These are phyloP conservation scores for Bubo scandiacus DNA, from an alignment of 2,113 vertebrate species.

Conservation along the genomic window DNA sequence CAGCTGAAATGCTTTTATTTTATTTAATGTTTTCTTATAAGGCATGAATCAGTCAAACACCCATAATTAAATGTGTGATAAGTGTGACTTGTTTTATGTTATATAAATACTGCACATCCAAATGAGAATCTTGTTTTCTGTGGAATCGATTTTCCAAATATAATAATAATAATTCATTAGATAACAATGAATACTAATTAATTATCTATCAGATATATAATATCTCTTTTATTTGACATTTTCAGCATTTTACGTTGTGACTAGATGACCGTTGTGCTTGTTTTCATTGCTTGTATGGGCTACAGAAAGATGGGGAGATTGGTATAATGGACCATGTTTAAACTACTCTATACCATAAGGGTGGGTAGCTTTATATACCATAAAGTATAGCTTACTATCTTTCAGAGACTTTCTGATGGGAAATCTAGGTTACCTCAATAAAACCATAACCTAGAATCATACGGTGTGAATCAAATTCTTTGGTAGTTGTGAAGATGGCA, in stretches of 20 bases:
- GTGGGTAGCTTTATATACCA: neutral
- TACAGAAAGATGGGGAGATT: neutral
- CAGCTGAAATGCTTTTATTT: neutral
- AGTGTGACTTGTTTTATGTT: neutral
- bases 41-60: neutral
- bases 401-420: neutral
- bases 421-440: neutral
- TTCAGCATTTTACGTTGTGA: neutral
- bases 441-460: neutral
- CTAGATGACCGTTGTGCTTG: neutral
- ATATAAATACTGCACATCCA: neutral
- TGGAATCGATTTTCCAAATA: neutral
- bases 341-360: neutral
- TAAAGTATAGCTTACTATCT: neutral
- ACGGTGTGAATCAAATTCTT: neutral
- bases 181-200: neutral
- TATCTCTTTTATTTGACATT: neutral
- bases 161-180: too few species aligned
- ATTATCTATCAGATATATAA: neutral
- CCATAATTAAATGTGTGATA: neutral
- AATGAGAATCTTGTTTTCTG: neutral
- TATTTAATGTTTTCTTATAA: neutral
- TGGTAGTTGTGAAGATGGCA: neutral
- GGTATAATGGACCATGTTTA: fast-evolving
- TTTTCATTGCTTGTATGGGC: neutral